Base-by-base conservation (phyloP, 1,140 invertebrate species). In the Bombus sibiricus region DNA sequence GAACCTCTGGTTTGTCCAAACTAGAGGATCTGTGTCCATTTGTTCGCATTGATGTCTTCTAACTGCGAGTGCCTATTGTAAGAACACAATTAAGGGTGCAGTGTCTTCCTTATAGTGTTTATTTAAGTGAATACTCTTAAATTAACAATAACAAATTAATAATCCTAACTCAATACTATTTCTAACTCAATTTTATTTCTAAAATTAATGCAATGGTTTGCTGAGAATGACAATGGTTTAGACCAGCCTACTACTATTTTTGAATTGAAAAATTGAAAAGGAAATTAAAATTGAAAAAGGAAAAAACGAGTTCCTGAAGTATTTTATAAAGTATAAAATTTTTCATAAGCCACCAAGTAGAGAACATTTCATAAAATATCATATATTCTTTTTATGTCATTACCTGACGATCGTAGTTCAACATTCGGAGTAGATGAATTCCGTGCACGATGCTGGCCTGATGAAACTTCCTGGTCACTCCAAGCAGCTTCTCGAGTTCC, bases 1-100 rank as follows among this genome's bases (percentile, higher is more conserved):
- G 92, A 99, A 98, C 92, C 98, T 96, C 91, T 98, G 97, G 96
- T 99, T 99, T 85, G 98, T 99, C 98, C 98, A 99, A 37, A 99
- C 98, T 78, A 99, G 95, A 64, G 98, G 98, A 96, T 99, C 98
- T 34, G 97, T 97, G 92, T 98, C 98, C 66, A 97, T 97, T 90
- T 97, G 97, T 93, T 99, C 98, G 93, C 98, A 98, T 92, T 98
- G 97, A 92, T 98, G 97, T 89, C 98, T 96, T 89, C 98, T 96
- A 84, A 99, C 97, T 37, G 98, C 97, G 80, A 99, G 95, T 68
- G 98, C 97, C 98, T 99, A 93, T 57, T 37, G 28, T 87, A 89
- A 41, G 76, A 85, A 73, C 53, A 79, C 15, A 34, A 83, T 41
- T 83, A 53, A 69, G 18, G 72, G 18, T 53, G 18, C 6, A 53